phyloP scores from a whole-genome alignment of 1,140 invertebrate species.

The Steinernema feltiae region DNA sequence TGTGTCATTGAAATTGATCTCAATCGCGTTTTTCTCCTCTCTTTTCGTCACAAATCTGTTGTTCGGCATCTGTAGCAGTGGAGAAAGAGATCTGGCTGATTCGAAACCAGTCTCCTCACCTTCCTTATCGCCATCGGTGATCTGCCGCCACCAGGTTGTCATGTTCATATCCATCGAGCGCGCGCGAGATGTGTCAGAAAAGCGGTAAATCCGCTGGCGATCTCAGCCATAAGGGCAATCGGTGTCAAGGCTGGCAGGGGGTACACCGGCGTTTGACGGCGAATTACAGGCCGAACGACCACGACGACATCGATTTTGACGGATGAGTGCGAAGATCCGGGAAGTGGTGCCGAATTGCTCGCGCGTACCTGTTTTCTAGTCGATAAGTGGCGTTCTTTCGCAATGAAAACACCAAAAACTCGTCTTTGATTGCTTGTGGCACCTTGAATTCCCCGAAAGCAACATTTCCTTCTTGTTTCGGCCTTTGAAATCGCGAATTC shows the following conservation, averaged over 20 bases:
- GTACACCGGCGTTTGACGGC: background rate
- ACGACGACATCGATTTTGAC: background rate
- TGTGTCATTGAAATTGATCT: no score
- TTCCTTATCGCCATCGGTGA: background rate
- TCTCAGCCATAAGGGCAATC: background rate
- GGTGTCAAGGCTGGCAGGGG: background rate
- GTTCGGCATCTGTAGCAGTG: no score
- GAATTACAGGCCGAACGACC: background rate
- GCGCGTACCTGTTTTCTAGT: background rate
- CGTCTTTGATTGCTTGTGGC: no score
- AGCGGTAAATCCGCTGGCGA: background rate
- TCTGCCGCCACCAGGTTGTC: constrained; percentile 8
- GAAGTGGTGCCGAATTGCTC: background rate
- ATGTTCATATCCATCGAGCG: constrained; percentile 5
- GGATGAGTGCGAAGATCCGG: background rate
- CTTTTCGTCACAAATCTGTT: no score
- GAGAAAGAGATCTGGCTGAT: no score
- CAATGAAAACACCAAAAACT: no score
- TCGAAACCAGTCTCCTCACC: background rate
- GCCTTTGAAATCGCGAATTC: no score
- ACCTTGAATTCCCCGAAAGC: no score
- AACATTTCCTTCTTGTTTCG: no score
- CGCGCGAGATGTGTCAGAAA: background rate
- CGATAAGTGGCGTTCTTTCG: background rate
- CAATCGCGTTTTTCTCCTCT: no score